Conservation (phyloP, 1,140 invertebrate species). For the Colletes gigas region DNA sequence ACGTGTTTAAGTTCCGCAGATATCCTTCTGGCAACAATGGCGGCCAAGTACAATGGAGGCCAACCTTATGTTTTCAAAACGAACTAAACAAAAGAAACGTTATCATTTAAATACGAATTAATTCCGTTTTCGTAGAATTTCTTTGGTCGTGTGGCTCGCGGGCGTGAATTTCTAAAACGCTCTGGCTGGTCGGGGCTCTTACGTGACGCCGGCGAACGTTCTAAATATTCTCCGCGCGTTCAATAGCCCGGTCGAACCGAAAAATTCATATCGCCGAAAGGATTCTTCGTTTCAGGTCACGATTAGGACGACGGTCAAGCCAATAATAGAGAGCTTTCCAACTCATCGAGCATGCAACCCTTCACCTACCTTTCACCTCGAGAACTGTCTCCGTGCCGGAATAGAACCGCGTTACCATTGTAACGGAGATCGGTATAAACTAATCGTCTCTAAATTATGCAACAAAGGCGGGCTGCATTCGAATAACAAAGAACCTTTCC, state of each 20-base stretch:
- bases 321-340: conserved; percentile 35
- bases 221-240: conserved; percentile 23
- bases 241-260: background rate
- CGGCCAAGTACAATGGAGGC: background rate
- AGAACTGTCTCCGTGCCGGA: conserved; percentile 24
- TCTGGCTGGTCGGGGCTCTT: background rate
- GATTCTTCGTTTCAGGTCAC: conserved; percentile 45
- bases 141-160: no score
- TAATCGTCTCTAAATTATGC: conserved; percentile 58
- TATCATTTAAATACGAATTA: no score
- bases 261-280: conserved; percentile 26
- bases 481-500: conserved; percentile 42
- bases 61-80: no score
- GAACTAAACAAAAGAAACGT: background rate
- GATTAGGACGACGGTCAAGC: conserved; percentile 41
- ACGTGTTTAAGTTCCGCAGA: no score
- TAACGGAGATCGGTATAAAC: conserved; percentile 36
- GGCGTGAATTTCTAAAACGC: background rate
- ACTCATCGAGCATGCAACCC: conserved; percentile 50
- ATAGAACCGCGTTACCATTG: conserved; percentile 26
- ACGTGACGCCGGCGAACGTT: background rate
- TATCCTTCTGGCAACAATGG: background rate
- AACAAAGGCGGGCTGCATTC: conserved; percentile 31
- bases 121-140: no score
- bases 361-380: conserved; percentile 57